phyloP scores from a whole-genome alignment of 2,797 vertebrate species.

The Sparus aurata region DNA sequence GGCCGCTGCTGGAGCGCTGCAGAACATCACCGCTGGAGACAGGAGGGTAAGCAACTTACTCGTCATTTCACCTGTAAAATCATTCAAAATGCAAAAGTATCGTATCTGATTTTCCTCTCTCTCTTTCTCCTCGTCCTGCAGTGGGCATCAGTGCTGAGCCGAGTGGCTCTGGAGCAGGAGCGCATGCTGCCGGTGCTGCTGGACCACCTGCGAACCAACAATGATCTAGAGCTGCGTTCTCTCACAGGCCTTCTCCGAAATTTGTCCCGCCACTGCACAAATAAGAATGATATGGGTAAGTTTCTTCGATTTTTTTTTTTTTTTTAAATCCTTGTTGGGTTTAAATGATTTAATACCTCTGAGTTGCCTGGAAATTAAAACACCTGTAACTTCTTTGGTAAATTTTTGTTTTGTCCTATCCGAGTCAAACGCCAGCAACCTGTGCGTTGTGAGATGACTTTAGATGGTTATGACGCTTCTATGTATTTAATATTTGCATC shows the following conservation, averaged over 20 bases:
- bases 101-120: background rate
- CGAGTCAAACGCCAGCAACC: background rate
- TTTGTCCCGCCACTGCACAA: conserved; percentile 89
- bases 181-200: conserved; percentile 89
- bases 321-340: background rate
- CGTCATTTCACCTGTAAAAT: background rate
- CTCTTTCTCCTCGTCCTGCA: conserved; percentile 63
- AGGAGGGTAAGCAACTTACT: conserved; percentile 85
- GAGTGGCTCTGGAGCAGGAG: conserved; percentile 91
- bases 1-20: conserved; percentile 92
- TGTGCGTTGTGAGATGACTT: background rate
- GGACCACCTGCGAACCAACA: conserved; percentile 85
- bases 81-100: background rate
- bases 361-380: too few species aligned
- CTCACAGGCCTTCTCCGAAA: conserved; percentile 94
- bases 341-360: background rate
- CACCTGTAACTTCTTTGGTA: background rate
- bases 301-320: conserved; percentile 32
- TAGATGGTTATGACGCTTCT: background rate
- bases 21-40: conserved; percentile 97
- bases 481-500: background rate
- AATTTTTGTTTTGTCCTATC: background rate
- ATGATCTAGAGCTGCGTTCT: conserved; percentile 89
- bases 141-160: conserved; percentile 93
- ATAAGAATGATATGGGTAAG: conserved; percentile 94